phyloP scores from a whole-genome alignment of 2,113 vertebrate species.

The Ceyx margarethae region DNA sequence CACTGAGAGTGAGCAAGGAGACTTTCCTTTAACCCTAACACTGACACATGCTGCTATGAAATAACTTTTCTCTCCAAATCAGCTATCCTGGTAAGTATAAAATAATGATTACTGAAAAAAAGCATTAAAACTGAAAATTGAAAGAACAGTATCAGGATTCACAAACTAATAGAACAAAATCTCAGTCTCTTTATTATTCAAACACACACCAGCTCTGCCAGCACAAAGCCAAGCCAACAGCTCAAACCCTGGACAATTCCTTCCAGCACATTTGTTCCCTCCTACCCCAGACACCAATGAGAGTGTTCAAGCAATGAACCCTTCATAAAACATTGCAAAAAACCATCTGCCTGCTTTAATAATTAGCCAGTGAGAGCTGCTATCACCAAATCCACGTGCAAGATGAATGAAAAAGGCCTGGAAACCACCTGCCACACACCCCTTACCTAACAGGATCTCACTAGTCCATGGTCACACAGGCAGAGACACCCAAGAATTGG shows the following conservation, averaged over 20 bases:
- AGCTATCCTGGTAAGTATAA: background rate
- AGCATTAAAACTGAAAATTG: background rate
- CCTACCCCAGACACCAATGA: background rate
- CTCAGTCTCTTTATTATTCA: background rate
- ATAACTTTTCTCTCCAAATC: background rate
- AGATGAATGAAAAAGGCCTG: background rate
- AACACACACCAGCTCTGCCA: background rate
- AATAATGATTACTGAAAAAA: background rate
- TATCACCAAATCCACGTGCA: background rate
- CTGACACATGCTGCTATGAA: background rate
- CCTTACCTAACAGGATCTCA: background rate
- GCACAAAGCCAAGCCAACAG: background rate
- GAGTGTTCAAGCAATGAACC: background rate
- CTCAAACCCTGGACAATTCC: background rate
- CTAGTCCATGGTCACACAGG: background rate
- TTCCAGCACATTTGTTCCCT: background rate
- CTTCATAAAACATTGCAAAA: background rate
- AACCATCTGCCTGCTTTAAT: background rate
- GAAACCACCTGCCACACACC: background rate
- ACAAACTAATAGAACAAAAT: background rate
- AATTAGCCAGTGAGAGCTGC: background rate
- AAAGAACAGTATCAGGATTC: background rate
- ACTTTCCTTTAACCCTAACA: background rate
- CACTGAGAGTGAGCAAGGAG: background rate
- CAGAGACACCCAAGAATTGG: background rate